Conservation (phyloP, 1,140 invertebrate genomes). For the Leptopilina boulardi region DNA sequence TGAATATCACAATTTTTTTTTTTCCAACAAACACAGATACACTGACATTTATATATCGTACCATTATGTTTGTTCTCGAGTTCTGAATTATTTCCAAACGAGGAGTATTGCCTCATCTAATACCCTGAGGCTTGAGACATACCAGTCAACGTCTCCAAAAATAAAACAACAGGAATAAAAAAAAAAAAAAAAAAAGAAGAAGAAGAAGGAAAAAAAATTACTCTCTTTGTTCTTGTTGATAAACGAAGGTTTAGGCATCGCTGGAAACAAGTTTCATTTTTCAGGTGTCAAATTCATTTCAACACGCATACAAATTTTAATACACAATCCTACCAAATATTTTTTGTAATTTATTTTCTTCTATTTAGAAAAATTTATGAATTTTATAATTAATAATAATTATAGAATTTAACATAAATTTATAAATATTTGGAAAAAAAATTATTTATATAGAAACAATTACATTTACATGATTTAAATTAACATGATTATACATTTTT, state of each 20-base stretch:
- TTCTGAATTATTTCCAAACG: slow-evolving; percentile 21
- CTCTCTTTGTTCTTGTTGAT: neutral
- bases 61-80: neutral
- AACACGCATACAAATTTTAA: too few relatives aligned
- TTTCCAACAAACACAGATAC: neutral
- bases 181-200: too few relatives aligned
- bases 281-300: neutral
- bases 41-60: neutral
- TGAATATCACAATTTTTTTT: slow-evolving; percentile 28
- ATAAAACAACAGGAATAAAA: too few relatives aligned
- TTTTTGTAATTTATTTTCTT: too few relatives aligned
- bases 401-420: neutral
- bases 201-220: neutral
- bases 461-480: neutral
- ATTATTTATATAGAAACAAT: neutral
- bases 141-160: slow-evolving; percentile 7
- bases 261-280: neutral
- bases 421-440: too few relatives aligned
- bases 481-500: slow-evolving; percentile 12
- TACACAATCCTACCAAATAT: too few relatives aligned
- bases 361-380: too few relatives aligned
- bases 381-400: too few relatives aligned
- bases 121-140: neutral
- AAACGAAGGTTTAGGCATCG: neutral
- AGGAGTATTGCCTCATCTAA: slow-evolving; percentile 4